A percentile compares a stretch with the other conserved stretches of the same genome.
These are phyloP conservation scores for Rhamnusium bicolor DNA, from an alignment of 2,888 invertebrate species.

Conservation along the genomic window DNA sequence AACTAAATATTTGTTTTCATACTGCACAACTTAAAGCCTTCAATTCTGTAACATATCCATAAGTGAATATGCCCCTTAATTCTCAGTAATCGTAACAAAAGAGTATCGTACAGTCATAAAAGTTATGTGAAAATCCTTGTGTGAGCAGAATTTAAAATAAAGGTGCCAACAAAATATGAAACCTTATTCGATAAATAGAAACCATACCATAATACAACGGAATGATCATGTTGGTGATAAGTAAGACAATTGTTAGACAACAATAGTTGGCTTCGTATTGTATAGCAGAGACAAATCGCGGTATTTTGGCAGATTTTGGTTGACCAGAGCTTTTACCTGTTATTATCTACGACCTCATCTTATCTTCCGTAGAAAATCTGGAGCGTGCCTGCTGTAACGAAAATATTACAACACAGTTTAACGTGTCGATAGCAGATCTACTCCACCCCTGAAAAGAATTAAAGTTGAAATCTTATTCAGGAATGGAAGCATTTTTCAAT, in stretches of 20 bases:
- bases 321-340: slow-evolving; percentile 57
- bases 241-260: slow-evolving; percentile 59
- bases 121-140: slow-evolving; percentile 21
- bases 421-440: slow-evolving; percentile 31
- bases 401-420: slow-evolving; percentile 37
- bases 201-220: slow-evolving; percentile 21
- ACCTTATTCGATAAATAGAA: slow-evolving; percentile 27
- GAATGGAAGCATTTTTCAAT: slow-evolving; percentile 9
- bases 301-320: slow-evolving; percentile 64
- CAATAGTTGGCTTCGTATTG: slow-evolving; percentile 61
- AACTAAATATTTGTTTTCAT: no score
- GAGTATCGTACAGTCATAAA: slow-evolving; percentile 9
- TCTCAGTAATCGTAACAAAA: slow-evolving; percentile 10
- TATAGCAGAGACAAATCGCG: slow-evolving; percentile 58
- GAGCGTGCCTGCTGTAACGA: slow-evolving; percentile 55
- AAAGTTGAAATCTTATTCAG: slow-evolving; percentile 24
- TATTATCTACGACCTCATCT: slow-evolving; percentile 56
- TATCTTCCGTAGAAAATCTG: slow-evolving; percentile 50
- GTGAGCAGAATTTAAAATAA: slow-evolving; percentile 4
- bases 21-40: not conserved
- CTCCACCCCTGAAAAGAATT: slow-evolving; percentile 32
- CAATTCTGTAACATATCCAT: not conserved
- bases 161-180: slow-evolving; percentile 24
- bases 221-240: slow-evolving; percentile 58
- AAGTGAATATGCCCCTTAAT: not conserved